Percentiles rank a stretch among this genome's conserved stretches.
phyloP scores from a whole-genome alignment of 2,888 invertebrate genomes.

The Trichacis sp. region DNA sequence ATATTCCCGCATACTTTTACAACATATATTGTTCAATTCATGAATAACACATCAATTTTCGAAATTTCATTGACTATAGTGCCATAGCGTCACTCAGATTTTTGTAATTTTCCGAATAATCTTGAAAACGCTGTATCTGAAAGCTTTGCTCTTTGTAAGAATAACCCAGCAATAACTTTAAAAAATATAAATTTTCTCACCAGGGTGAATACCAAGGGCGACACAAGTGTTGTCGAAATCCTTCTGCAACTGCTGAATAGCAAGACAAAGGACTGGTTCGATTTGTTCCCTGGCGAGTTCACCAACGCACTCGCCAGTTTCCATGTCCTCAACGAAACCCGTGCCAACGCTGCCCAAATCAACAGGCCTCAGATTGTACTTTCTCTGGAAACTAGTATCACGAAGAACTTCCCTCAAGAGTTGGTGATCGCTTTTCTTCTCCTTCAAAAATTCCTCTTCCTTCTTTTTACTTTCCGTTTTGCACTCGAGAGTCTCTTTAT shows the following conservation, averaged over 20 bases:
- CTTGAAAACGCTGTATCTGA: no score
- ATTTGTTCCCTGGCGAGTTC: slow-evolving; percentile 80
- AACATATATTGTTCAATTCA: no score
- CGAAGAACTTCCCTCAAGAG: slow-evolving; percentile 83
- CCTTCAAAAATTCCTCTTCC: slow-evolving; percentile 54
- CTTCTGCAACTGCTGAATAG: slow-evolving; percentile 87
- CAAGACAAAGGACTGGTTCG: slow-evolving; percentile 85
- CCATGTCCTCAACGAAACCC: slow-evolving; percentile 73
- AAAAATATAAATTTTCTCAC: no score
- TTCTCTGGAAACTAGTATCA: slow-evolving; percentile 87
- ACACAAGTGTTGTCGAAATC: slow-evolving; percentile 89
- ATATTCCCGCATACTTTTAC: no score
- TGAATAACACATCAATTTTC: no score
- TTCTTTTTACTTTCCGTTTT: slow-evolving; percentile 44
- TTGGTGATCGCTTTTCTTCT: slow-evolving; percentile 74
- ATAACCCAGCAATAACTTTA: no score
- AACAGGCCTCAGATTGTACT: slow-evolving; percentile 84
- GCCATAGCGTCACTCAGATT: no score
- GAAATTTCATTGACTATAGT: no score
- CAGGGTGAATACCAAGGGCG: slow-evolving; percentile 88
- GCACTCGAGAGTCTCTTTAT: not conserved
- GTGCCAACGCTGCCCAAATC: slow-evolving; percentile 74
- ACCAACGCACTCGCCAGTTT: slow-evolving; percentile 74
- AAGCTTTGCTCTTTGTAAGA: no score
- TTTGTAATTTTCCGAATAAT: no score